Evolutionary conservation across 2,797 vertebrate genomes (phyloP), one percentile per base, ranked within the genome.

Genomic region (Sorex maritimensis): DNA sequence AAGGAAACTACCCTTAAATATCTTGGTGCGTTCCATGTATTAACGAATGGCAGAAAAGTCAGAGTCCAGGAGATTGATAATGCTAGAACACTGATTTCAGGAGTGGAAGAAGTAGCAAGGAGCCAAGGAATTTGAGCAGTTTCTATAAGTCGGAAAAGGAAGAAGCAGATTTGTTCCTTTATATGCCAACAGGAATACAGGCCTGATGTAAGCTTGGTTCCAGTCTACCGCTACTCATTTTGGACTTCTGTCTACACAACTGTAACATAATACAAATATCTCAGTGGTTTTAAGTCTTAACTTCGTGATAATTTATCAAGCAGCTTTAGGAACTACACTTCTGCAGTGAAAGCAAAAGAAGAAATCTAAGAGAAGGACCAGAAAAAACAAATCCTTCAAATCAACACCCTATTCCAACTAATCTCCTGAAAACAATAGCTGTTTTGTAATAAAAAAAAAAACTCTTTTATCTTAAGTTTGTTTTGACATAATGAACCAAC

Each of bases 401-500:
- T 67, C 41, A 52, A 6, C 83, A 79, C 67, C 14, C 21, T 72
- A 1, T 78, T 49, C 26, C n/a, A 73, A 34, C 55, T 75, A 41
- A 94, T 72, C 49, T 74, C 79, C 28, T 15, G 82, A 73, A 81
- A 71, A 8, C 11, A 95, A 38, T 2, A 79, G 49, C 3, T 86
- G 8, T 69, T 85, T 17, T 52, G 6, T 44, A 41, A 81, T 72
- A 68, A 80, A 82, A 73, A 68, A 44, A 68, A 80, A 82, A 73
- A 72, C 9, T 55, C 2, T 90, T 81, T 73, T 68, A 38, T 74
- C 5, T n/a, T 17, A 79, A 88, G 5, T 75, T 38, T 86, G 1
- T 93, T 96, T 44, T 63, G n/a, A 61, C 30, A 30, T 49, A 58
- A 88, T 5, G 65, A 34, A 38, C 87, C 24, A 75, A 55, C 10